Percentiles rank a stretch among this genome's conserved stretches.
Conservation (phyloP, 2,113 vertebrate species). For the Calyptommatus sinebrachiatus region DNA sequence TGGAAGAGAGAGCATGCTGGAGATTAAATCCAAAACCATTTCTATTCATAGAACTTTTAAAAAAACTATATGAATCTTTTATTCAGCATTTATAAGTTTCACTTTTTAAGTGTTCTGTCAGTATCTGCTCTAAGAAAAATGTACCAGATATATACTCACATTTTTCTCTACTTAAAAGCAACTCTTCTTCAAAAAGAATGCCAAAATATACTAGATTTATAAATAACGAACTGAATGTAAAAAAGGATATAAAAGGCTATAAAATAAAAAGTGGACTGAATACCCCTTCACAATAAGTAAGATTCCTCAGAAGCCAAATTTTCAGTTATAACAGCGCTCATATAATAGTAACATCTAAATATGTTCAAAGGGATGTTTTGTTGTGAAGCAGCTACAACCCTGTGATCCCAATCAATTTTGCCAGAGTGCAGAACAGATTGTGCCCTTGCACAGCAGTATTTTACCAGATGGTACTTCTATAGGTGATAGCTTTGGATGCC, state of each 20-base stretch:
- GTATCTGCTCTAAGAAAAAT: slow-evolving; percentile 1
- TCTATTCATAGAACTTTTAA: background rate
- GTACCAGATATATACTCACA: background rate
- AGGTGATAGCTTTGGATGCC: slow-evolving; percentile 40
- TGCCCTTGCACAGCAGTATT: slow-evolving; percentile 41
- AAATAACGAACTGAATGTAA: background rate
- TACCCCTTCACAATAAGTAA: slow-evolving; percentile 41
- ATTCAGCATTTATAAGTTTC: background rate
- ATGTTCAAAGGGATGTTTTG: slow-evolving; percentile 43
- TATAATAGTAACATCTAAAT: slow-evolving; percentile 51
- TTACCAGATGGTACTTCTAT: slow-evolving; percentile 50
- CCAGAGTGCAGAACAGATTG: slow-evolving; percentile 49
- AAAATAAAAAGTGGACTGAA: slow-evolving; percentile 7
- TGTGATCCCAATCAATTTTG: slow-evolving; percentile 56
- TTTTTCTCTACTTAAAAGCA: background rate
- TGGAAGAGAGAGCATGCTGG: background rate
- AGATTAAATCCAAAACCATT: background rate
- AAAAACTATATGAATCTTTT: background rate
- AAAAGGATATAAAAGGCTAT: background rate
- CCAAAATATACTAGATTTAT: background rate
- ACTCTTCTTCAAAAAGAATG: background rate
- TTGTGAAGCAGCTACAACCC: slow-evolving; percentile 44
- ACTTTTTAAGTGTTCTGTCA: background rate
- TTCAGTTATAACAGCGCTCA: slow-evolving; percentile 43
- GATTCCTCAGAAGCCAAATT: slow-evolving; percentile 10